Base-by-base conservation (phyloP, 2,888 invertebrate species). In the Trachelus stipa region DNA sequence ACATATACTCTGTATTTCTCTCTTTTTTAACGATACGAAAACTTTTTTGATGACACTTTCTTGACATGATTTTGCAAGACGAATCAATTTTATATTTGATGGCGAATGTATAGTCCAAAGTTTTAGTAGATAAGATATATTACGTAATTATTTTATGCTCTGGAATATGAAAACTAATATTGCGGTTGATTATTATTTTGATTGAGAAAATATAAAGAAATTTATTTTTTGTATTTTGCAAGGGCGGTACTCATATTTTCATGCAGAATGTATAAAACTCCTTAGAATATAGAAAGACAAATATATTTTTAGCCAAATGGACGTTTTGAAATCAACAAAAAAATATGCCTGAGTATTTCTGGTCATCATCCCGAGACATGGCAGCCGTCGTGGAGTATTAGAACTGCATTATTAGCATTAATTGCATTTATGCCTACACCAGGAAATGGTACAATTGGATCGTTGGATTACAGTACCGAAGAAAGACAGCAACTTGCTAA, bases 281-380 rank as follows among this genome's bases (percentile, higher is more conserved):
- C 37, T 12, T 40, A 4, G 3, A 40, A 40, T 40, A 34, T 76
- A 73, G 9, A 71, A n/a, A 73, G 12, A 34, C 56, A 30, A 73
- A 75, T 34, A 76, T 77, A 33, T 76, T 91, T 91, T 71, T 87
- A 97, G 96, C 98, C 98, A 3, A 98, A 98, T 92, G 98, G 98
- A 74, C 94, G 98, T 84, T 98, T 99, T 92, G 98, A 98, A 92
- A 94, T 95, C 12, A 96, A 97, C 91, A 98, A 97, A 91, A 98
- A 98, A 92, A 98, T 99, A 87, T 99, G 98, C 90, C 92, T 98
- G 83, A 98, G 97, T 82, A 98, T 98, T 87, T 98, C 98, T 80
- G 98, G 97, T 9, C 96, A 98, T 92, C 98, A 98, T 91, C 98
- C 98, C n/a, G 98, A 99, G 92, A 97, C 97, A 68, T 99, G 98